Evolutionary conservation across 2,888 invertebrate species (phyloP).

Genomic region (Tetranychus truncatus): DNA sequence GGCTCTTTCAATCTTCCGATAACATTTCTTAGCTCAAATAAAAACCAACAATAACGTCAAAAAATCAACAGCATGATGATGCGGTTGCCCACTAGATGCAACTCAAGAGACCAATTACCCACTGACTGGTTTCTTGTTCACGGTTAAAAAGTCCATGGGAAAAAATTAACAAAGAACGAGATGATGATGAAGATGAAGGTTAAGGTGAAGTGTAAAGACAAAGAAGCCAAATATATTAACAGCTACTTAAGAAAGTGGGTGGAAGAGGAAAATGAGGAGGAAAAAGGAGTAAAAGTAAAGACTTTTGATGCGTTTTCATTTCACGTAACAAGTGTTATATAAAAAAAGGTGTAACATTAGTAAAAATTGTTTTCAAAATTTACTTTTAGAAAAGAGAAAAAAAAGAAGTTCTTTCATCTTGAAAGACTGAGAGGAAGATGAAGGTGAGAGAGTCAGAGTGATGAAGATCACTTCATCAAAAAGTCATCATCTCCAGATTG

Average conservation of each 20-base stretch:
- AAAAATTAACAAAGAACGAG: not conserved
- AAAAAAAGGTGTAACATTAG: not conserved
- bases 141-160: not conserved
- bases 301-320: not conserved
- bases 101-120: not conserved
- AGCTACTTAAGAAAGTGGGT: constrained; percentile 1
- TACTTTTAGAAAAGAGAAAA: not conserved
- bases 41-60: not conserved
- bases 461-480: not conserved
- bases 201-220: not conserved
- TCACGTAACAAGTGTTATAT: not conserved
- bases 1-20: not conserved
- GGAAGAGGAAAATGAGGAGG: constrained; percentile 5
- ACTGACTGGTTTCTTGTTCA: constrained; percentile 1
- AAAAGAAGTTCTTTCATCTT: too few species aligned
- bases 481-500: not conserved
- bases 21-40: not conserved
- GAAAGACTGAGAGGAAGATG: too few species aligned
- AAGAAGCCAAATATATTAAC: not conserved
- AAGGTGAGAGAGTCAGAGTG: not conserved
- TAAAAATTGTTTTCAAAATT: not conserved
- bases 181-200: not conserved
- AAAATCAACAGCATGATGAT: not conserved
- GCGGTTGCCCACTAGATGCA: not conserved
- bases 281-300: constrained; percentile 3